A percentile compares a stretch with the other conserved stretches of the same genome.
Conservation (phyloP, 1,140 invertebrate species). For the Campoletis sonorensis region DNA sequence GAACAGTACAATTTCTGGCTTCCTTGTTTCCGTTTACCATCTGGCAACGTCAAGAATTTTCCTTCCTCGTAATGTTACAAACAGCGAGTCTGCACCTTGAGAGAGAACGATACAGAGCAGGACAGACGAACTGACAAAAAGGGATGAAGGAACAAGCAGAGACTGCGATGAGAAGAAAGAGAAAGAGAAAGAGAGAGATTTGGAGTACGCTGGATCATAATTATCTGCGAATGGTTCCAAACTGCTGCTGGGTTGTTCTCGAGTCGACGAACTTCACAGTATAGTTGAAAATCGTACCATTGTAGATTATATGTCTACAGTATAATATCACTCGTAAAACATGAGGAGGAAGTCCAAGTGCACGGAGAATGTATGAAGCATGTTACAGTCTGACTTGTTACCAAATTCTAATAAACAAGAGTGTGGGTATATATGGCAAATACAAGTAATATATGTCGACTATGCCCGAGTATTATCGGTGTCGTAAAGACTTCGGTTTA, state of each 20-base stretch:
- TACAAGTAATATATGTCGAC: background rate
- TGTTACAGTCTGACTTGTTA: constrained; percentile 19
- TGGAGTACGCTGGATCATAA: constrained; percentile 33
- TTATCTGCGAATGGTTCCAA: constrained; percentile 42
- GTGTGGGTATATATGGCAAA: background rate
- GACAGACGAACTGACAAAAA: too few species aligned
- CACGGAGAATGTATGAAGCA: background rate
- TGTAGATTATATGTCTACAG: constrained; percentile 15
- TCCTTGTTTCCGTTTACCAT: constrained; percentile 21
- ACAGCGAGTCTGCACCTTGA: background rate
- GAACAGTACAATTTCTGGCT: background rate
- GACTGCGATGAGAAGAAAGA: background rate
- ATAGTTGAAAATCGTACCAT: constrained; percentile 1
- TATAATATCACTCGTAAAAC: constrained; percentile 33
- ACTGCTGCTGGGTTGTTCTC: constrained; percentile 21
- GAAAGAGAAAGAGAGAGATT: background rate
- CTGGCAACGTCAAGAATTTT: constrained; percentile 24
- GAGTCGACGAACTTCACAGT: constrained; percentile 9
- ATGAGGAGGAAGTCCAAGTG: constrained; percentile 18
- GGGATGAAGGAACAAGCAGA: too few species aligned
- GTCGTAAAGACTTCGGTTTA: background rate
- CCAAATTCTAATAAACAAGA: constrained; percentile 25
- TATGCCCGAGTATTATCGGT: background rate
- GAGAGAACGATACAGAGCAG: background rate
- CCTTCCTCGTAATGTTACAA: background rate